Percentiles rank a stretch among this genome's conserved stretches.
Conservation (phyloP, 2,113 vertebrate species). For the Mohoua ochrocephala region DNA sequence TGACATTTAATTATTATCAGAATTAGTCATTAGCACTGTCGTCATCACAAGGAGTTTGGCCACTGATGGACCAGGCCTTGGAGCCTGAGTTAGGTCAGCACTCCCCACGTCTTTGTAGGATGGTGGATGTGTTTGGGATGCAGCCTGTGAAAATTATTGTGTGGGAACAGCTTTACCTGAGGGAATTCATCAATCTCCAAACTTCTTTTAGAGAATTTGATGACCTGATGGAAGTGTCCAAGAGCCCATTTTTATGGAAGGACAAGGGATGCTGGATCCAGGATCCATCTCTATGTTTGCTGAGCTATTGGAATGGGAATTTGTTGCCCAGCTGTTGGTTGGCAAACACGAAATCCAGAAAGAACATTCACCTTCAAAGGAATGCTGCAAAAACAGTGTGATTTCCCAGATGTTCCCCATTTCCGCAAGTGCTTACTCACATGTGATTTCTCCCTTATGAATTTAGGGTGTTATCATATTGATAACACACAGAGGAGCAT, state of each 20-base stretch:
- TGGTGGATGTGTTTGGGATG: not conserved
- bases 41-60: not conserved
- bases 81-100: not conserved
- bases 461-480: not conserved
- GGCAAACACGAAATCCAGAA: not conserved
- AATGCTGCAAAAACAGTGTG: not conserved
- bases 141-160: not conserved
- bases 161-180: not conserved
- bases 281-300: not conserved
- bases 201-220: not conserved
- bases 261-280: not conserved
- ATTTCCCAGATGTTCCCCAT: not conserved
- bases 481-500: not conserved
- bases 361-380: not conserved
- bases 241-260: not conserved
- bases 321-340: not conserved
- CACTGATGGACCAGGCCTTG: not conserved
- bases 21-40: not conserved
- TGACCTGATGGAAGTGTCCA: not conserved
- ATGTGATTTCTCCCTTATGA: not conserved
- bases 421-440: not conserved
- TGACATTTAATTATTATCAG: constrained; percentile 34
- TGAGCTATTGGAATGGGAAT: not conserved
- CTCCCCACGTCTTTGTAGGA: not conserved
- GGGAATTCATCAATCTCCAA: not conserved